Evolutionary conservation across 1,140 invertebrate species (phyloP).

Genomic region (Tetramorium alpestre): DNA sequence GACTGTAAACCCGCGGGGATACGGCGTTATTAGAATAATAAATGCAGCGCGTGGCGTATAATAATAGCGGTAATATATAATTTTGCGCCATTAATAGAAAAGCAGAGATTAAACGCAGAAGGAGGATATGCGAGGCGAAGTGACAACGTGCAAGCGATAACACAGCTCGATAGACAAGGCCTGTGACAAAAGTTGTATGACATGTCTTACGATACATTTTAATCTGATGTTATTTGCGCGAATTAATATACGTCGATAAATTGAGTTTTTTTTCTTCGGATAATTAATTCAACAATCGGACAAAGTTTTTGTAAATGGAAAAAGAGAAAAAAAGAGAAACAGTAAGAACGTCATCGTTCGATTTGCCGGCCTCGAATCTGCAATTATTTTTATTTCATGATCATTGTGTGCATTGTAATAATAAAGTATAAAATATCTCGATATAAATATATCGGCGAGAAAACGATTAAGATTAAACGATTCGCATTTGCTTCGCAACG

Average conservation of each 20-base stretch:
- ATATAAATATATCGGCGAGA: too few relatives aligned
- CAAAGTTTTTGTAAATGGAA: not conserved
- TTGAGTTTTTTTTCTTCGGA: not conserved
- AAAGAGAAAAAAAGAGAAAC: not conserved
- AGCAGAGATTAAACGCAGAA: not conserved
- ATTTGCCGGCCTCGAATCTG: not conserved
- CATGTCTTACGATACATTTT: not conserved
- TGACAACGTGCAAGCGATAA: not conserved
- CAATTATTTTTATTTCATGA: not conserved
- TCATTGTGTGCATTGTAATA: not conserved
- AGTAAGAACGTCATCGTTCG: not conserved
- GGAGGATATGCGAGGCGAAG: not conserved
- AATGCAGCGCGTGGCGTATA: not conserved
- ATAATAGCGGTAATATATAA: conserved; percentile 2
- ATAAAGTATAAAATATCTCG: not conserved
- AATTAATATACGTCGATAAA: not conserved
- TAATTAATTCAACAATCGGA: not conserved
- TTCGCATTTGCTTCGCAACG: not conserved
- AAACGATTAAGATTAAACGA: not conserved
- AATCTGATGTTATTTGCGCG: not conserved
- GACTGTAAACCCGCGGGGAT: not conserved
- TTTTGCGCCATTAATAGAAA: conserved; percentile 37
- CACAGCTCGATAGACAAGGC: not conserved
- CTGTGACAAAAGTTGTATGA: not conserved
- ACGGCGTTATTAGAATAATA: conserved; percentile 9